Base-by-base conservation (phyloP, 2,113 vertebrate species). In the Orcinus orca region DNA sequence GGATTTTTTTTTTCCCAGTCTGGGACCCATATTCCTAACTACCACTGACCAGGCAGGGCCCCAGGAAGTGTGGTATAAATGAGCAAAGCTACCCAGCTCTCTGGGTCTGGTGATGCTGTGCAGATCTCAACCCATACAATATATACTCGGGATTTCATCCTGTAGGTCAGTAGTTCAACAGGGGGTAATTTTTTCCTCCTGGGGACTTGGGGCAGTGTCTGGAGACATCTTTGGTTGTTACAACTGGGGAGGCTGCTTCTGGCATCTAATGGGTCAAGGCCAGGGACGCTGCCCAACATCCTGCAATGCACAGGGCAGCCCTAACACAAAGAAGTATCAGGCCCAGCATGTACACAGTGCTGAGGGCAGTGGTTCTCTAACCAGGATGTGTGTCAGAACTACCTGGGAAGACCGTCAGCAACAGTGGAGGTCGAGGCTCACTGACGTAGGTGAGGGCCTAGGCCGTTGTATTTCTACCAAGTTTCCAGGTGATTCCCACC, bases 361-460 rank as follows among this genome's bases (percentile, higher is more conserved):
- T 0, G 3, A 25, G 14, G 29, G 15, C 38, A 76, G 63, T 3
- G 6, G 4, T 86, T 88, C 55, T 47, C 44, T 17, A 50, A n/a
- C 11, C 8, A 5, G 11, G 17, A 18, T 9, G 2, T 38, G 14
- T 21, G 4, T 62, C 11, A 23, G 36, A 31, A 68, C 20, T 36
- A 65, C 67, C 6, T 11, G 21, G 29, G 60, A 21, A 81, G 33
- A 26, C 29, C 6, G 58, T 33, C 36, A 65, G 25, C 26, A 26
- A 31, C 6, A 5, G 0, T 17, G 31, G 36, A 82, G n/a, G 18
- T 2, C 15, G 3, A n/a, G 38, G 14, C 8, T 77, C 31, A 5
- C 0, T 17, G 44, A 53, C 50, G 6, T 1, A 55, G 41, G 41
- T 3, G 17, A 79, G 29, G 53, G 20, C n/a, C 68, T 68, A 5